phyloP scores from a whole-genome alignment of 2,888 invertebrate species.

The Litoditis marina region DNA sequence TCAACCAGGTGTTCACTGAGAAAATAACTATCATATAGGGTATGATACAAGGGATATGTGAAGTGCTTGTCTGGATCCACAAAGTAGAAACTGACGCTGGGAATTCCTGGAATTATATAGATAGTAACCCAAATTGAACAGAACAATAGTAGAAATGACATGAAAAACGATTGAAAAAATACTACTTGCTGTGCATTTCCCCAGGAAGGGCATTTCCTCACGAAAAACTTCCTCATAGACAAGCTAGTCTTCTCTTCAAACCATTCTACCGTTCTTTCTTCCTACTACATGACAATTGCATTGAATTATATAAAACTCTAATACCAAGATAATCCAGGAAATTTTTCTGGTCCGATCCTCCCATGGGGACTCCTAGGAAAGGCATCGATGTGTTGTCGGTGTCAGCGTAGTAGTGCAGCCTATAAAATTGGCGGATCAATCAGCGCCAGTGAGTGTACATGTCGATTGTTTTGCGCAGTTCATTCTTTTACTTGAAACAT shows the following conservation, averaged over 20 bases:
- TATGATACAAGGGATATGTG: constrained; percentile 57
- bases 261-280: no score
- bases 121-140: no score
- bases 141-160: no score
- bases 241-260: no score
- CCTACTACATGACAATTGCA: not conserved
- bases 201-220: no score
- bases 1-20: constrained; percentile 57
- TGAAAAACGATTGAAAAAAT: no score
- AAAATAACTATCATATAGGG: constrained; percentile 58
- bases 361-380: not conserved
- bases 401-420: constrained; percentile 7
- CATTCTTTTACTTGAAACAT: no score
- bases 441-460: no score
- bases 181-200: no score
- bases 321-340: constrained; percentile 63
- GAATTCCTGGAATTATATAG: constrained; percentile 33
- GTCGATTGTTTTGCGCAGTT: no score
- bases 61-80: constrained; percentile 21
- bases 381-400: constrained; percentile 3
- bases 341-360: constrained; percentile 63
- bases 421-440: not conserved
- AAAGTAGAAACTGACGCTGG: constrained; percentile 61
- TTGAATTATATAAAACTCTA: not conserved
- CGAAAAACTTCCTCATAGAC: no score